Base-by-base conservation (phyloP, 2,797 vertebrate species). In the Gastrophryne carolinensis region DNA sequence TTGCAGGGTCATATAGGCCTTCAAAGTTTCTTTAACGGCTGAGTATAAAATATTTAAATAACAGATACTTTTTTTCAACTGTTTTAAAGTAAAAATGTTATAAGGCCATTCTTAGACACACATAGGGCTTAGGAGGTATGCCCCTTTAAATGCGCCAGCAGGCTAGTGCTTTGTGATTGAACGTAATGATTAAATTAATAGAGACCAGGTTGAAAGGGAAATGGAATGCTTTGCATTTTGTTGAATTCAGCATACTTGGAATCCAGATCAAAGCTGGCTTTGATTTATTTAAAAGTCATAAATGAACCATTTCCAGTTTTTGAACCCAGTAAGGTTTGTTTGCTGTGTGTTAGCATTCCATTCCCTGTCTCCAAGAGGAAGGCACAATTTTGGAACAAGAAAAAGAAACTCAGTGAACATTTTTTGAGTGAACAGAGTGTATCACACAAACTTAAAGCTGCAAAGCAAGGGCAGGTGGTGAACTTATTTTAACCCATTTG, bases 291-390 rank as follows among this genome's bases (percentile, higher is more conserved):
- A 86, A 91, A 92, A 89, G 84, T 80, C 88, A 77, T 84, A 88
- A 92, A 90, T 88, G 91, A 93, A 88, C 89, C 85, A 87, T 89
- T 89, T 90, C 87, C 84, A 86, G 87, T 86, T 88, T 86, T 86
- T 83, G 79, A 81, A 79, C 83, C 86, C 80, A 80, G 88, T 83
- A 81, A 87, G 89, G 83, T 84, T 83, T 81, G 83, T 86, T 85
- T 23, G 75, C 82, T 84, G 82, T 82, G 82, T 86, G 84, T 81
- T 80, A 87, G 75, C 75, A 77, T 81, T 87, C 77, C 83, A 79
- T 75, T 54, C 61, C 78, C 78, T 79, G 82, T 87, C 86, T 62
- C 64, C 73, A 86, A 85, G 83, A 85, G 71, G 84, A 86, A 87
- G 72, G 82, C 73, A 78, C 85, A 83, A 57, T 57, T 30, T 30